Base-by-base conservation (phyloP, 2,113 vertebrate species). In the Saimiri boliviensis region DNA sequence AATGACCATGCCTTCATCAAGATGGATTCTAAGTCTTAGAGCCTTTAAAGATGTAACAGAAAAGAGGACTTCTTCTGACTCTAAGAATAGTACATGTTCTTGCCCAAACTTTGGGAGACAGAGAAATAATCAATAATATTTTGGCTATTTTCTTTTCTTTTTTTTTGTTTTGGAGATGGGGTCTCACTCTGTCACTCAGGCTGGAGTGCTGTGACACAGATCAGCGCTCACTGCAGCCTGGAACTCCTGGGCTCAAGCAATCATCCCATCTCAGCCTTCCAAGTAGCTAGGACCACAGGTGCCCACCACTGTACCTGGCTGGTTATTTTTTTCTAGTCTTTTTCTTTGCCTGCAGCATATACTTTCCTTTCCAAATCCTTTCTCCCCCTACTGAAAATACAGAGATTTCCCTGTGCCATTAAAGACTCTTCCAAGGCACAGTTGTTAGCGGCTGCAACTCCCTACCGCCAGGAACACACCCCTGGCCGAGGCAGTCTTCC, bases 131-230 rank as follows among this genome's bases (percentile, higher is more conserved):
- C 49, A 70, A 40, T 30, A 80, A 81, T n/a, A 92, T 76, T 70
- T 71, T 58, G 32, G 27, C 52, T 92, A 66, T 49, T 96, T 91
- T 90, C 66, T 94, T 66, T 80, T 47, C n/a, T n/a, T 89, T 93
- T 37, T 37, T 37, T 76, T 95, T 71, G 27, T 30, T 63, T 32
- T 63, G 32, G 12, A 63, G 60, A 63, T 14, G 60, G 12, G 27
- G 60, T 63, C 27, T 32, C 27, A 63, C 12, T 63, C 60, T 14
- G 60, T 14, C 60, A 63, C 60, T 13, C 60, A 32, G 27, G 60
- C 60, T 32, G 27, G 60, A 63, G 30, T 14, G 60, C 27, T 30
- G 27, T 63, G 27, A 63, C 60, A 63, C 60, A 32, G 60, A 63
- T 63, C 60, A 63, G 30, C 14, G 60, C 27, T 63, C 60, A 63